phyloP scores from a whole-genome alignment of 2,113 vertebrate species.

The Scytalopus superciliaris region DNA sequence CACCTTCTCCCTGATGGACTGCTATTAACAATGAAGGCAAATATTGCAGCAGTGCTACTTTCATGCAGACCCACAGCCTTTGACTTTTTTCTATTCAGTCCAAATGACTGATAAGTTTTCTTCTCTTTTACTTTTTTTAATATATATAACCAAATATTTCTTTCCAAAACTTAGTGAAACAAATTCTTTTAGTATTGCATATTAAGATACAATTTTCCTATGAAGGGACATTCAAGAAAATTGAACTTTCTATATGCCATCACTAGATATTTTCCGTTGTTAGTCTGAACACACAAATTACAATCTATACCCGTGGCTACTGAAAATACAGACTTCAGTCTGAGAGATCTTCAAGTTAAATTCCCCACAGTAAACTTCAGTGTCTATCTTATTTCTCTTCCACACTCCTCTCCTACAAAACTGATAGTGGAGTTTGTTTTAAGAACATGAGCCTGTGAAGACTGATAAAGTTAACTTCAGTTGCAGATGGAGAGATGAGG shows the following conservation, averaged over 20 bases:
- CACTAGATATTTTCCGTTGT: neutral
- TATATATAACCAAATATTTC: neutral
- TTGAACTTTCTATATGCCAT: neutral
- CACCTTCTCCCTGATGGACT: neutral
- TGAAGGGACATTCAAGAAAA: neutral
- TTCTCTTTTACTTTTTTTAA: neutral
- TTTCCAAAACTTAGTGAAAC: neutral
- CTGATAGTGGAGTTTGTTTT: neutral
- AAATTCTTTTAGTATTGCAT: neutral
- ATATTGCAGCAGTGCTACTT: neutral
- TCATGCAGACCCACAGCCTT: neutral
- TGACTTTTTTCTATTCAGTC: neutral
- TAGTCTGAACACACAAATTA: neutral
- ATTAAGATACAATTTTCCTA: neutral
- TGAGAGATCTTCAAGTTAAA: neutral
- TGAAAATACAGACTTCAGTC: neutral
- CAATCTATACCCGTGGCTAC: neutral
- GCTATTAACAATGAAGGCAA: neutral
- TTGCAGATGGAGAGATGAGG: neutral
- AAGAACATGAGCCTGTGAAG: neutral
- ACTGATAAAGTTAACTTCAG: too few relatives aligned
- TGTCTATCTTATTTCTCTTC: neutral
- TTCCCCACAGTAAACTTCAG: neutral
- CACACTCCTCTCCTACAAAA: neutral
- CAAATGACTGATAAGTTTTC: neutral